Conservation (phyloP, 2,113 vertebrate species). For the Chaetodon auriga region DNA sequence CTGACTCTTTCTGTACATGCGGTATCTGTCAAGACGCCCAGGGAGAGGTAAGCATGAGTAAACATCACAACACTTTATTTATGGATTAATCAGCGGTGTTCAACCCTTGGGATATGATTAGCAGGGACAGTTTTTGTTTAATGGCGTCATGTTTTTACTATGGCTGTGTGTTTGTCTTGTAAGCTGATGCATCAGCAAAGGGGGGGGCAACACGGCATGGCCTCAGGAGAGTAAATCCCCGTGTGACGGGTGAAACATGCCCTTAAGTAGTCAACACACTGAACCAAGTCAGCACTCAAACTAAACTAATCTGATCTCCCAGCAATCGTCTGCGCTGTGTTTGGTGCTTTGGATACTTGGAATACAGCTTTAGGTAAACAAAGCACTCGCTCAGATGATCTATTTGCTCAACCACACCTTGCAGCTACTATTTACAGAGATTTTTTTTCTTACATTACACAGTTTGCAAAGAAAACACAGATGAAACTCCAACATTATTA, state of each 20-base stretch:
- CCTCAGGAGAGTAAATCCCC: conserved; percentile 47
- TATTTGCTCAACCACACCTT: conserved; percentile 22
- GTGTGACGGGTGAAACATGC: conserved; percentile 23
- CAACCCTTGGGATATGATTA: conserved; percentile 28
- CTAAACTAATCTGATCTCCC: not conserved
- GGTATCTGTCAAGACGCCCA: conserved; percentile 86
- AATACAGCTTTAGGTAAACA: conserved; percentile 16
- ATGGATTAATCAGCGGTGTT: not conserved
- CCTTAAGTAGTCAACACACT: not conserved
- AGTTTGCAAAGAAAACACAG: not conserved
- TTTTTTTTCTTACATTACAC: not conserved
- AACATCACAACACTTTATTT: conserved; percentile 3
- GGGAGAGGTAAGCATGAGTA: conserved; percentile 22
- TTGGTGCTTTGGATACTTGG: conserved; percentile 14
- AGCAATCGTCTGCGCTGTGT: not conserved
- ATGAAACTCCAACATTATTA: conserved; percentile 14
- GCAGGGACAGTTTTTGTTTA: not conserved
- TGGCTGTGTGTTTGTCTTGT: conserved; percentile 31
- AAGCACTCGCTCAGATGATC: not conserved
- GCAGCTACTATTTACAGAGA: conserved; percentile 12
- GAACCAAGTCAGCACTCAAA: conserved; percentile 11
- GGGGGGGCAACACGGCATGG: not conserved
- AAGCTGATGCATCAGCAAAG: conserved; percentile 11
- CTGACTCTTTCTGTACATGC: conserved; percentile 99
- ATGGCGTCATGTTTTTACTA: conserved; percentile 36